Evolutionary conservation across 2,888 invertebrate species (phyloP).

Genomic region (Ornithoptera priamus): DNA sequence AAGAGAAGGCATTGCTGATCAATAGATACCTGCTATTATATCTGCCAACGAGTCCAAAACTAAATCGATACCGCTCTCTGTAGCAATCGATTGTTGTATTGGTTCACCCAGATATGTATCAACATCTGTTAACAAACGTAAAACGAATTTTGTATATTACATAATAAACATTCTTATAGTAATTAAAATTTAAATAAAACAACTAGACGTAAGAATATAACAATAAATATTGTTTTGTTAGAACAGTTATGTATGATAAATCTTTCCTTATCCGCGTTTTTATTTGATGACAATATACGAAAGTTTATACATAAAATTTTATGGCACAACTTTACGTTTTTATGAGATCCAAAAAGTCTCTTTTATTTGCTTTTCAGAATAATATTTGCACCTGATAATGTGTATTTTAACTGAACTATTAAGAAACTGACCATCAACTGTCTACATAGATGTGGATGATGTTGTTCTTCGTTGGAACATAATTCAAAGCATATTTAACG

Average conservation of each 20-base stretch:
- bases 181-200: too few species aligned
- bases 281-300: neutral
- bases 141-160: neutral
- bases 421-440: too few species aligned
- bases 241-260: neutral
- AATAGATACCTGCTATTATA: slow-evolving; percentile 82
- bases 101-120: slow-evolving; percentile 87
- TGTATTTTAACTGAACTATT: too few species aligned
- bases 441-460: too few species aligned
- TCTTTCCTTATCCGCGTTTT: neutral
- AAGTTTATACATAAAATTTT: slow-evolving; percentile 1
- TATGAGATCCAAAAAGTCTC: neutral
- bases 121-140: slow-evolving; percentile 77
- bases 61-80: slow-evolving; percentile 87
- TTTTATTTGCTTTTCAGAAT: too few species aligned
- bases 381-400: too few species aligned
- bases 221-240: neutral
- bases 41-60: slow-evolving; percentile 86
- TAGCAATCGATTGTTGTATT: slow-evolving; percentile 86
- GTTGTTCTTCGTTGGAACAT: too few species aligned
- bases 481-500: too few species aligned
- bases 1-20: slow-evolving; percentile 6
- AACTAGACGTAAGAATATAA: neutral
- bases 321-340: neutral
- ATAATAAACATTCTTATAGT: neutral